Evolutionary conservation across 2,113 vertebrate genomes (phyloP).

Genomic region (Lates calcarifer): DNA sequence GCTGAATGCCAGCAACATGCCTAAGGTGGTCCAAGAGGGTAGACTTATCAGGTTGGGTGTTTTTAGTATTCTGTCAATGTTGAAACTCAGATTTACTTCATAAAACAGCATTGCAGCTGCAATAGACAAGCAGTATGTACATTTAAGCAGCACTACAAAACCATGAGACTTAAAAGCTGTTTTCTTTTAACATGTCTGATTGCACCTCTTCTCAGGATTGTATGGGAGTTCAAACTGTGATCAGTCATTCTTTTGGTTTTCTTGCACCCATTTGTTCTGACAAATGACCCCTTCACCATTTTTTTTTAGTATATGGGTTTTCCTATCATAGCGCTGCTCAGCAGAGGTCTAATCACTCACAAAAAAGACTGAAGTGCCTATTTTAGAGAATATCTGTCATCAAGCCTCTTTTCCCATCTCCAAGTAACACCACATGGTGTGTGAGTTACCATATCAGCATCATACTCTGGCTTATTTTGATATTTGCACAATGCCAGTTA

Average conservation of each 20-base stretch:
- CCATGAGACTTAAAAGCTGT: neutral
- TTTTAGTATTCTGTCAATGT: neutral
- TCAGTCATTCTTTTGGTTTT: neutral
- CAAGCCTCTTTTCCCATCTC: too few species aligned
- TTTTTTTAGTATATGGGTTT: neutral
- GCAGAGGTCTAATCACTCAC: too few species aligned
- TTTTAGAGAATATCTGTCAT: too few species aligned
- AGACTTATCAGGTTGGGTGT: neutral
- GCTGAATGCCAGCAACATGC: neutral
- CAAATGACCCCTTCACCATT: neutral
- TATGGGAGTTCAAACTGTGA: neutral
- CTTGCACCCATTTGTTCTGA: too few species aligned
- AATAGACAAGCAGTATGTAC: neutral
- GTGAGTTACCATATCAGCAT: too few species aligned
- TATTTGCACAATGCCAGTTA: too few species aligned
- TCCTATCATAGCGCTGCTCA: too few species aligned
- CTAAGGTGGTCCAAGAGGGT: neutral
- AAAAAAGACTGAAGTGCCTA: too few species aligned
- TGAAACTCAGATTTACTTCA: neutral
- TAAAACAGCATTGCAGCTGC: neutral
- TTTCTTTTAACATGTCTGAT: neutral
- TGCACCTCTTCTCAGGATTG: neutral
- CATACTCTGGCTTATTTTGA: too few species aligned
- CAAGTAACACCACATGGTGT: too few species aligned
- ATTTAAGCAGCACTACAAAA: neutral